Conservation (phyloP, 1,140 invertebrate genomes). For the Drosophila equinoxialis region DNA sequence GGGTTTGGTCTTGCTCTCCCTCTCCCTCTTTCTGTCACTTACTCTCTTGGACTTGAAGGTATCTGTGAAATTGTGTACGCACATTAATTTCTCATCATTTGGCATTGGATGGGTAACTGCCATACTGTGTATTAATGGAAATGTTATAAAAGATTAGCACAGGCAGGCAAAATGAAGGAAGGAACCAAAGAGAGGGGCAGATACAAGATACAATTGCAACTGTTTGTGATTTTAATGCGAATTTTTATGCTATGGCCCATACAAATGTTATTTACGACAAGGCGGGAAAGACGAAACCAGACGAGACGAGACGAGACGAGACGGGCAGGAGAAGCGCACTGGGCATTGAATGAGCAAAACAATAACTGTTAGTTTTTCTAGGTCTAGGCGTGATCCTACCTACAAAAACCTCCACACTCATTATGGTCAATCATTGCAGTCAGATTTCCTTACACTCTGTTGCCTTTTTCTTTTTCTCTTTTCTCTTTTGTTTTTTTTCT, state of each 20-base stretch:
- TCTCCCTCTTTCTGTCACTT: not conserved
- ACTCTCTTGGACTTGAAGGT: constrained; percentile 8
- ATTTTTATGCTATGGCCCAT: constrained; percentile 64
- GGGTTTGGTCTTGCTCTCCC: constrained; percentile 1
- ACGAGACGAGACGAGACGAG: not conserved
- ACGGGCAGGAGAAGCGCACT: constrained; percentile 13
- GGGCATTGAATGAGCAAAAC: constrained; percentile 28
- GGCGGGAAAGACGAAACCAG: constrained; percentile 6
- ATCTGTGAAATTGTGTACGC: constrained; percentile 66
- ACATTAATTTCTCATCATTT: constrained; percentile 81
- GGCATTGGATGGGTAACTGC: constrained; percentile 58
- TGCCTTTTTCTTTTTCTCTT: constrained; percentile 14
- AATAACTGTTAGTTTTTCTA: constrained; percentile 42
- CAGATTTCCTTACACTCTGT: constrained; percentile 29
- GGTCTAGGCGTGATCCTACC: constrained; percentile 64
- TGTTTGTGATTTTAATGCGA: constrained; percentile 73
- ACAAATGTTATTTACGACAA: constrained; percentile 57
- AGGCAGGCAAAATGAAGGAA: constrained; percentile 34
- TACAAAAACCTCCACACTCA: constrained; percentile 58
- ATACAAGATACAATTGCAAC: constrained; percentile 68
- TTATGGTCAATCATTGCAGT: constrained; percentile 59
- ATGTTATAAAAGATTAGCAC: constrained; percentile 75
- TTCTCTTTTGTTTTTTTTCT: not conserved
- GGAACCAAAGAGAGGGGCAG: not conserved
- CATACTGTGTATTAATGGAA: constrained; percentile 77